Base-by-base conservation (phyloP, 2,113 vertebrate species). In the Oncorhynchus masou region DNA sequence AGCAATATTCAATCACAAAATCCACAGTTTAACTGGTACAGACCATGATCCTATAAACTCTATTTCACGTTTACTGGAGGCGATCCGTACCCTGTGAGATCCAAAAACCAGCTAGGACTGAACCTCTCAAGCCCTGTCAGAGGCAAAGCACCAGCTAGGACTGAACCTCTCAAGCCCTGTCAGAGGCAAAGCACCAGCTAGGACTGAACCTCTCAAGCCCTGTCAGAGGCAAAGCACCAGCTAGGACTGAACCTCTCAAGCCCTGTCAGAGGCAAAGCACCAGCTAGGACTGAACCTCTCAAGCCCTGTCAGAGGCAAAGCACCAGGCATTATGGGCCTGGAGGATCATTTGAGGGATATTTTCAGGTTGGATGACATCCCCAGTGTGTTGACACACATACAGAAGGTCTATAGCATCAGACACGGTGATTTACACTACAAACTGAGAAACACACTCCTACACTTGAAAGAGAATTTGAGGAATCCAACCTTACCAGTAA, bases 1-100 rank as follows among this genome's bases (percentile, higher is more conserved):
- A 71, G 76, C 49, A 78, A 80, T 71, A 79, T 71, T 72, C 68
- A 83, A 72, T 83, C 39, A 69, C 71, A 75, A 86, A 70, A 75
- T 69, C 67, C 20, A 39, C 39, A 64, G n/a, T 48, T 9, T 49
- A 3, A 22, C 22, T 22, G 39, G 49, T 48, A 49, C 73, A 25
- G 73, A 51, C 34, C 60, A 25, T 45, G n/a, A 45, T 16, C 20
- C 22, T 5, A 45, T 31, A 31, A 31, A 29, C 9, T 27, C 25
- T 67, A 15, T 67, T 67, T 20, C 65, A 31, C 11, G 13, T 16
- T 8, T 67, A 29, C 25, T 67, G 39, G 39, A 45, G 39, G 2
- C 9, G 9, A 9, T 11, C 39, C 11, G 2, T 45, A 45, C 39
- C 39, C 9, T 45, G 39, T 45, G 39, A 45, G 39, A 45, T 45